Conservation (phyloP, 2,113 vertebrate species). For the Oxygymnocypris stewartii region DNA sequence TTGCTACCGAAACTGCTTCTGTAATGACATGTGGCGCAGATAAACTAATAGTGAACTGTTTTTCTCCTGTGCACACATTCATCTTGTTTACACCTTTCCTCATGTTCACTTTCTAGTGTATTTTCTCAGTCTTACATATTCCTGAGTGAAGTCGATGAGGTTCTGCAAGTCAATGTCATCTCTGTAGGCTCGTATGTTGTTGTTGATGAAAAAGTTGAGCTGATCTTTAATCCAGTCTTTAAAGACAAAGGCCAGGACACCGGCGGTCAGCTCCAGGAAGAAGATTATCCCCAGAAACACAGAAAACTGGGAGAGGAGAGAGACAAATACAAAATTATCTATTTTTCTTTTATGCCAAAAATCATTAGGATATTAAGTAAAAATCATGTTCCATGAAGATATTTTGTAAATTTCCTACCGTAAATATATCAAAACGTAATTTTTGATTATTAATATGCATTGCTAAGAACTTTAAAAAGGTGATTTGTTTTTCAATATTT, state of each 20-base stretch:
- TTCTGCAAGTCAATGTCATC: conserved; percentile 92
- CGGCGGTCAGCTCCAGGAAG: conserved; percentile 89
- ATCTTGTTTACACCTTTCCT: not conserved
- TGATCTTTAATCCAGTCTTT: conserved; percentile 95
- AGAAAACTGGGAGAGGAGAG: conserved; percentile 76
- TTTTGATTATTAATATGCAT: too few relatives aligned
- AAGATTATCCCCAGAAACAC: conserved; percentile 91
- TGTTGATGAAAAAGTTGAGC: conserved; percentile 90
- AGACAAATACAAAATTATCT: not conserved
- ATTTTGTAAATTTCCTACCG: too few relatives aligned
- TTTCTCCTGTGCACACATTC: conserved; percentile 6
- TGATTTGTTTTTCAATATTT: too few relatives aligned
- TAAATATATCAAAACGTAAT: too few relatives aligned
- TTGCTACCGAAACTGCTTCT: conserved; percentile 4
- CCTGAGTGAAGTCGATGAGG: conserved; percentile 91
- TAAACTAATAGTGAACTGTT: not conserved
- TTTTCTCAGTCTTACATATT: conserved; percentile 80
- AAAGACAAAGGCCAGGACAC: conserved; percentile 88
- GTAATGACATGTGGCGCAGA: not conserved
- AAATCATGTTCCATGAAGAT: too few relatives aligned
- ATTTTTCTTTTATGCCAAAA: too few relatives aligned
- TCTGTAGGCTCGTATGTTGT: conserved; percentile 88
- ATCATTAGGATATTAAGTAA: too few relatives aligned
- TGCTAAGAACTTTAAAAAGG: too few relatives aligned
- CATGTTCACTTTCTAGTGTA: not conserved